A percentile compares a stretch with the other conserved stretches of the same genome.
Evolutionary conservation across 2,888 invertebrate genomes (phyloP).

Genomic region (Cataglyphis rosenhaueri): DNA sequence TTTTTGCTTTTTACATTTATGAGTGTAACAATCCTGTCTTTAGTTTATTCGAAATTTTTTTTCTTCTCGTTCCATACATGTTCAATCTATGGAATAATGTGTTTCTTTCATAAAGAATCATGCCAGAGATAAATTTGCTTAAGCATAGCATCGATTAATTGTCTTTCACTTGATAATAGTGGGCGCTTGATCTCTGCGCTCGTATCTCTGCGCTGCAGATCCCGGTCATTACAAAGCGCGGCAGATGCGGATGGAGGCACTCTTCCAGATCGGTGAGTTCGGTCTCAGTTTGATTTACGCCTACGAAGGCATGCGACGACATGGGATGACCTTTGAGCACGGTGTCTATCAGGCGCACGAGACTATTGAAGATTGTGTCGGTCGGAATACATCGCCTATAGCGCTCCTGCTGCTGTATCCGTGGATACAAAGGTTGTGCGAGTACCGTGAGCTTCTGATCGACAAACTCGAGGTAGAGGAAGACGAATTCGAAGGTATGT

Average conservation of each 20-base stretch:
- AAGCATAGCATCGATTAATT: not conserved
- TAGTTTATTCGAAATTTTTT: not conserved
- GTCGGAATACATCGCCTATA: slow-evolving; percentile 75
- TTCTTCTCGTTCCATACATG: not conserved
- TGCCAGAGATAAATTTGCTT: not conserved
- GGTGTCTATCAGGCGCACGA: slow-evolving; percentile 77
- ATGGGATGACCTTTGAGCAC: slow-evolving; percentile 72
- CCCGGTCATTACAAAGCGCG: slow-evolving; percentile 75
- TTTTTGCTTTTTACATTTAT: not conserved
- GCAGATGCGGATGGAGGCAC: slow-evolving; percentile 75
- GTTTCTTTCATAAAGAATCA: not conserved
- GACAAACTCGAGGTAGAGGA: slow-evolving; percentile 76
- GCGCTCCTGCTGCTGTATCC: slow-evolving; percentile 75
- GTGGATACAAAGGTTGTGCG: slow-evolving; percentile 76
- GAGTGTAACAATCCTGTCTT: not conserved
- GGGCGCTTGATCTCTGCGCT: slow-evolving; percentile 22
- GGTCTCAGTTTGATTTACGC: slow-evolving; percentile 79
- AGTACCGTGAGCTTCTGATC: slow-evolving; percentile 69
- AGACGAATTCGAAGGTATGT: slow-evolving; percentile 79
- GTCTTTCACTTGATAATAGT: not conserved
- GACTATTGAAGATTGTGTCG: slow-evolving; percentile 81
- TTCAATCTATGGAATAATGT: not conserved
- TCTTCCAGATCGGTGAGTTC: slow-evolving; percentile 80
- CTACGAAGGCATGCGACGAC: slow-evolving; percentile 72
- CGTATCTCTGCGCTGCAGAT: slow-evolving; percentile 68